Evolutionary conservation across 2,888 invertebrate genomes (phyloP).

Genomic region (Gisinianus flammeolus): DNA sequence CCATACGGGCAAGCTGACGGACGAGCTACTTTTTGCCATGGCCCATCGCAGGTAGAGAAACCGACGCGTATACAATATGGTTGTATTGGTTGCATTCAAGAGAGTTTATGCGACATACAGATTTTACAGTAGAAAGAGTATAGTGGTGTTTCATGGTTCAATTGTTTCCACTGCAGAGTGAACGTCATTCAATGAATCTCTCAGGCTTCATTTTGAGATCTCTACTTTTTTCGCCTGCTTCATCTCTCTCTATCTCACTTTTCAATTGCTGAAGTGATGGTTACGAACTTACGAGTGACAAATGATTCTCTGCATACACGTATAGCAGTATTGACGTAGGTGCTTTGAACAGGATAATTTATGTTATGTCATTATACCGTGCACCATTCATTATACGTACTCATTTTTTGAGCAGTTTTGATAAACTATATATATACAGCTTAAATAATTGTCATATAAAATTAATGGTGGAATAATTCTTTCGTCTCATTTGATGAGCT

Average conservation of each 20-base stretch:
- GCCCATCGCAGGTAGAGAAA: neutral
- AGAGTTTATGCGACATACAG: neutral
- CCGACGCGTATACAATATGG: neutral
- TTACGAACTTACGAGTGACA: neutral
- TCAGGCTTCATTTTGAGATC: neutral
- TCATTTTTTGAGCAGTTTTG: neutral
- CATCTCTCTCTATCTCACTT: neutral
- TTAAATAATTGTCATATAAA: too few species aligned
- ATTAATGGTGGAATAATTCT: too few species aligned
- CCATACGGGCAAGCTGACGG: neutral
- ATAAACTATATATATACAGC: too few species aligned
- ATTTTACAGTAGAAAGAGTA: neutral
- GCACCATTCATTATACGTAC: neutral
- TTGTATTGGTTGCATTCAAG: neutral
- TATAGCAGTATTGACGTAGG: neutral
- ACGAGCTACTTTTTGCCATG: neutral
- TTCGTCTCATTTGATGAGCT: too few species aligned
- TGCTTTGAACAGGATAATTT: neutral
- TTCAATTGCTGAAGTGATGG: neutral
- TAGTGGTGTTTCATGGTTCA: neutral
- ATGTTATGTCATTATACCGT: neutral
- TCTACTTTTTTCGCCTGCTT: too few species aligned
- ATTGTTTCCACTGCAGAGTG: neutral
- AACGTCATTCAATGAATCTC: constrained; percentile 9
- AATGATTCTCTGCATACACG: neutral